A percentile compares a stretch with the other conserved stretches of the same genome.
Conservation (phyloP, 2,888 invertebrate species). For the Scrobipalpa costella region DNA sequence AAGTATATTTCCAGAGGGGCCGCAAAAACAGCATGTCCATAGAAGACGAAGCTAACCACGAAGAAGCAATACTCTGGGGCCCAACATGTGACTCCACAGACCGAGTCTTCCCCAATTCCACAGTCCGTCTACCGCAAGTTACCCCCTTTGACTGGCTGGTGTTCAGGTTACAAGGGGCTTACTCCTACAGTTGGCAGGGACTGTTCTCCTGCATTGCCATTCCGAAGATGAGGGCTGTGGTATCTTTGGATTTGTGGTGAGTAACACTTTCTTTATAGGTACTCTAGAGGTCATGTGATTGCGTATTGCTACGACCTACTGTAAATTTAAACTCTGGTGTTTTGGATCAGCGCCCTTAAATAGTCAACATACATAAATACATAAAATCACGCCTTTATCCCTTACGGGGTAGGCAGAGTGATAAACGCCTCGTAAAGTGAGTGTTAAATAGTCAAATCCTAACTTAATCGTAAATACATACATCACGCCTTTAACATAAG, state of each 20-base stretch:
- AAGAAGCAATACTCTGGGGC: conserved; percentile 47
- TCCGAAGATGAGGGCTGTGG: conserved; percentile 43
- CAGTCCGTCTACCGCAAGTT: conserved; percentile 40
- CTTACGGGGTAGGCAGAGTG: too few relatives aligned
- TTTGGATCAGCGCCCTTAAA: too few relatives aligned
- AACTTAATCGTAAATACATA: too few relatives aligned
- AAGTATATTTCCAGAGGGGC: background rate
- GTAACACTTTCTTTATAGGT: conserved; percentile 22
- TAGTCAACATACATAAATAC: too few relatives aligned
- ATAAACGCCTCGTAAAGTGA: too few relatives aligned
- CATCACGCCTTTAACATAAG: background rate
- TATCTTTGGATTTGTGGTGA: conserved; percentile 47
- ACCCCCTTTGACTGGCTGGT: conserved; percentile 46
- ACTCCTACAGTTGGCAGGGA: conserved; percentile 40
- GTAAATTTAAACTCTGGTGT: background rate
- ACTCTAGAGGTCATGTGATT: background rate
- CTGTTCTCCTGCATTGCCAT: conserved; percentile 43
- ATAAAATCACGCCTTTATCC: too few relatives aligned
- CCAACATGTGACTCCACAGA: conserved; percentile 48
- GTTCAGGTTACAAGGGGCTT: conserved; percentile 44
- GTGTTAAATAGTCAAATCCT: too few relatives aligned
- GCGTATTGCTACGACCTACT: too few relatives aligned
- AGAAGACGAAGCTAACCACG: conserved; percentile 22
- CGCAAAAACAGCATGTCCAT: background rate
- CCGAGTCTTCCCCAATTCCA: conserved; percentile 40